Conservation (phyloP, 2,113 vertebrate genomes). For the Bubalus kerabau region DNA sequence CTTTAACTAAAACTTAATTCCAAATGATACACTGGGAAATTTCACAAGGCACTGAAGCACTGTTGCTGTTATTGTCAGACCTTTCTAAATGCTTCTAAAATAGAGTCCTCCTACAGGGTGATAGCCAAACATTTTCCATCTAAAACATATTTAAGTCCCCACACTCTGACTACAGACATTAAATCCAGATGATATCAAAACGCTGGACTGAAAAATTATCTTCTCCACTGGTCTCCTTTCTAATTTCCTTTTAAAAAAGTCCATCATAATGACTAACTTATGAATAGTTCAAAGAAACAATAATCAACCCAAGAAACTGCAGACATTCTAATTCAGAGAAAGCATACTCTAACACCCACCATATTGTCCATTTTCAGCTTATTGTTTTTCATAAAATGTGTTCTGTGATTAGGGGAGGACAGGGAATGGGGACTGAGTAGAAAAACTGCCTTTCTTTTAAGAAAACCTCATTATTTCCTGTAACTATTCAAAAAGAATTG, state of each 20-base stretch:
- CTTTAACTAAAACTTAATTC: neutral
- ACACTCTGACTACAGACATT: neutral
- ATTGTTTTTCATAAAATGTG: neutral
- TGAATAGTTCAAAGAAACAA: slow-evolving; percentile 31
- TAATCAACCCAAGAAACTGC: neutral
- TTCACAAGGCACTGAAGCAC: neutral
- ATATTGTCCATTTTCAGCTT: neutral
- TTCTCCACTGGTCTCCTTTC: neutral
- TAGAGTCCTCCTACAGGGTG: neutral
- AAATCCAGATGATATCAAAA: neutral
- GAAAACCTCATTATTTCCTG: slow-evolving; percentile 5
- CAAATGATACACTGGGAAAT: neutral
- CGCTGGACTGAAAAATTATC: neutral
- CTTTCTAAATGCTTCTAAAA: neutral
- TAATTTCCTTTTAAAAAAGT: slow-evolving; percentile 22
- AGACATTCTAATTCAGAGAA: neutral
- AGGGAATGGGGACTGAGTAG: neutral
- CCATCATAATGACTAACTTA: neutral
- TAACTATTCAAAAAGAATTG: slow-evolving; percentile 9
- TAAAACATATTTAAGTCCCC: neutral
- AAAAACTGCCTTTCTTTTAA: neutral
- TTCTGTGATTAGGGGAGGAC: neutral
- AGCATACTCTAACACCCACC: neutral
- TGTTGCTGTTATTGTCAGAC: neutral
- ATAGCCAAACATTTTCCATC: neutral